Evolutionary conservation across 2,888 invertebrate genomes (phyloP), one percentile per base, ranked within the genome.

Genomic region (Coenonympha arcania): DNA sequence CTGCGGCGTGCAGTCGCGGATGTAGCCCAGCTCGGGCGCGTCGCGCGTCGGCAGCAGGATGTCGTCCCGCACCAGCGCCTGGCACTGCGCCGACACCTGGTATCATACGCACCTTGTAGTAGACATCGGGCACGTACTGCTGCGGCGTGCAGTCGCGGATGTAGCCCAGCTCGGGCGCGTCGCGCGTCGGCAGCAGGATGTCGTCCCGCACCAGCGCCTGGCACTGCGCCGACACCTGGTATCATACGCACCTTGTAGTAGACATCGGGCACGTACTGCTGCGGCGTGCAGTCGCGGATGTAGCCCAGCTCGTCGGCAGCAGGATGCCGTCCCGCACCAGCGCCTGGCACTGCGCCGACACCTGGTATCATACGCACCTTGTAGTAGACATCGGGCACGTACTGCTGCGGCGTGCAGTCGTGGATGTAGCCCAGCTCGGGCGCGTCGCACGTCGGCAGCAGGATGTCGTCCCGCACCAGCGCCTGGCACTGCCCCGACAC

Each of bases 401-500:
- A 99, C 86, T 98, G 98, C 71, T 92, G 91, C 72, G 95, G 94
- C 50, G 92, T 89, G 42, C 97, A 96, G 81, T 98, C 98, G 59
- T 95, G 91, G 56, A 98, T 92, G 85, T 96, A 99, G 52, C 96
- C 99, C 51, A 99, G 89, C 79, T 99, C 99, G 33, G 99, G 95
- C 55, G 95, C 96, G 88, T 99, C 98, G 75, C 94, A 93, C 20
- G 99, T 99, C 39, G 99, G 99, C 69, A 99, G 89, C 65, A 99
- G 89, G 73, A 97, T 95, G 68, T 92, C 89, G 79, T 98, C 98
- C 53, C 95, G 89, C 50, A 98, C 99, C 69, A 99, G 88, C 54
- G 98, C 96, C 94, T 95, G 95, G 79, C 98, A 98, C 86, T 99
- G 99, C 79, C 96, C 95, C 34, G 99, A 98, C 59, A 99, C 98